Evolutionary conservation across 2,888 invertebrate species (phyloP), one percentile per base, ranked within the genome.

Genomic region (Philonicus albiceps): DNA sequence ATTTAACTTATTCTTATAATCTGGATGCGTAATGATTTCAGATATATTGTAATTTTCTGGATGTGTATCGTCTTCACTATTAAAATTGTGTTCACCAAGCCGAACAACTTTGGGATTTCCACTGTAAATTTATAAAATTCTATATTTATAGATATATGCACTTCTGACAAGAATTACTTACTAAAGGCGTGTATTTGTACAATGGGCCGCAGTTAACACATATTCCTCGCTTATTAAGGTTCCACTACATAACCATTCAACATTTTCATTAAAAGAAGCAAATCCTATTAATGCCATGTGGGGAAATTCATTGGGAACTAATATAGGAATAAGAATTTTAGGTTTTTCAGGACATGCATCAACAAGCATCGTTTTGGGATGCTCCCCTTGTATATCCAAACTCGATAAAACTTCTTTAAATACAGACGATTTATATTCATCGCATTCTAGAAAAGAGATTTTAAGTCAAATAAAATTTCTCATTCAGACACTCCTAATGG

Each of bases 11-110:
- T 90, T 85, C 1, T 89, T 89, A 89, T 92, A 94, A 2, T 90
- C 88, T 0, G 93, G 92, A 90, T 94, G 93, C 31, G 90, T 89
- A 4, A 90, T 89, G 13, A 86, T 55, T 19, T 89, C 87, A 0
- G 87, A 88, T 19, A 93, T 90, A 6, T 87, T 88, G 81, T 89
- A 91, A 84, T 91, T 90, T 87, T 91, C 90, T 13, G 91, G 91
- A 3, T 88, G 86, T 8, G 91, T 90, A 88, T 90, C 91, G 88
- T 92, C 90, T 30, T 90, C 88, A 49, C 88, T 89, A 81, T 88
- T 88, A 87, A 91, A 90, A 88, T 91, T 90, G 85, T 91, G 85
- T 40, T 91, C 91, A 3, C 91, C 91, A 83, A 91, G 88, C n/a
- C 91, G 90, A 37, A 91, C 90, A 16, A 89, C 89, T 86, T 90